These are phyloP conservation scores for Zoanthus sansibaricus DNA, from an alignment of 92 coral and sea anemone species.

Conservation along the genomic window DNA sequence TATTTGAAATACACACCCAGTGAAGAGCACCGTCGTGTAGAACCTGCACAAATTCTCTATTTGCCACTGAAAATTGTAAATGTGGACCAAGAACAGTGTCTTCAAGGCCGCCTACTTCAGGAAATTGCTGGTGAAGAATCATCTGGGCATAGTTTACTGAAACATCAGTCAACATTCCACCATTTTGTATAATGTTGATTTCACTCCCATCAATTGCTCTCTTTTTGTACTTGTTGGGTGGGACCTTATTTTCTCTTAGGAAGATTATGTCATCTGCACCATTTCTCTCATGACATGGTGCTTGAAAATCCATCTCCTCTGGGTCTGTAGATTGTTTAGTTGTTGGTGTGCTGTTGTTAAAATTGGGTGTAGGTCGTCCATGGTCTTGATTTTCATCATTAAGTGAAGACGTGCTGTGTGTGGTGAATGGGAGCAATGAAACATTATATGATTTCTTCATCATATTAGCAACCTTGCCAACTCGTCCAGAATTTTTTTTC, in stretches of 20 bases:
- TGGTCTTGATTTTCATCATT: neutral
- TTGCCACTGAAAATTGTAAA: constrained; percentile 40
- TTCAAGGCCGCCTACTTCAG: constrained; percentile 57
- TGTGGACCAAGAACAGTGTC: constrained; percentile 63
- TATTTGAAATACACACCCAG: constrained; percentile 13
- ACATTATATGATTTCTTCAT: neutral
- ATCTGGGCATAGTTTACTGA: constrained; percentile 58
- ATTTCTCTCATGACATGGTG: neutral
- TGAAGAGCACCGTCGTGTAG: constrained; percentile 49
- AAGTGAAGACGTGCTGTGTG: neutral
- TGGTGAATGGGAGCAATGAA: neutral
- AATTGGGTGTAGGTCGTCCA: neutral
- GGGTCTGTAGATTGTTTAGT: neutral
- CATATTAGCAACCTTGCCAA: neutral
- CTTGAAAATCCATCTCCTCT: neutral
- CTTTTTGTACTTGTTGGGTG: constrained; percentile 22
- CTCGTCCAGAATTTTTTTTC: neutral
- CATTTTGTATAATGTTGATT: constrained; percentile 17
- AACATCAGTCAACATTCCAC: constrained; percentile 48
- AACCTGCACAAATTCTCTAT: constrained; percentile 47
- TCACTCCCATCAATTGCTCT: constrained; percentile 32
- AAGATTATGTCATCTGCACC: constrained; percentile 40
- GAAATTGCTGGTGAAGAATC: constrained; percentile 53
- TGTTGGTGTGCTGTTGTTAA: neutral
- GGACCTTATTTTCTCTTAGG: constrained; percentile 25